Base-by-base conservation (phyloP, 1,140 invertebrate species). In the Drosophila ambigua region DNA sequence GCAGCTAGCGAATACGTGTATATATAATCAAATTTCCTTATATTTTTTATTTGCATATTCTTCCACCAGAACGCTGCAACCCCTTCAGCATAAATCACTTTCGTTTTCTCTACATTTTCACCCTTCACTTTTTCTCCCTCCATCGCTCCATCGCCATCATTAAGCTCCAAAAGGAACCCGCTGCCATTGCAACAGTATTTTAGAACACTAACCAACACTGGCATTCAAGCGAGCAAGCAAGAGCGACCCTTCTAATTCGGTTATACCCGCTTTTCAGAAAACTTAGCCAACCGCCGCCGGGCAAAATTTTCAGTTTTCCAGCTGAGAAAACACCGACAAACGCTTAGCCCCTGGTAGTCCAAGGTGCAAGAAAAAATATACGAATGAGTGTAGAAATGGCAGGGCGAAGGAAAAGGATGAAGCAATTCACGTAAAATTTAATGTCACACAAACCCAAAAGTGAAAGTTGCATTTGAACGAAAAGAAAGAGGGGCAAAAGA, bases 291-390 rank as follows among this genome's bases (percentile, higher is more conserved):
- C 46, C 60, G 54, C 71, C 60, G 41, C 48, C 50, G 62, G 58
- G 61, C 57, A 54, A 82, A 79, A 82, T 82, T 83, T 77, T 65
- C 45, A 72, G 66, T 66, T 79, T 84, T 84, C 57, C 80, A 84
- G 60, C 55, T 77, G 73, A 80, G 62, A 57, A 71, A 77, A 46
- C 78, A 45, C 61, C 55, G 68, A 59, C 77, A 81, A 85, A 77
- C 58, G 71, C 64, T 28, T 39, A 28, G 58, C 41, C 62, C 49
- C 11, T 13, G 11, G 35, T 5, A 39, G 52, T 35, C 48, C 61
- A 61, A 84, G 65, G 69, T 68, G 69, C 55, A 48, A 79, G 20
- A 20, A 83, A 67, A 68, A 58, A 64, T 62, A 58, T 52, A 50
- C 35, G 15, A 11, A 39, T 13, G 11, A 13, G 35, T 5, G 35